Evolutionary conservation across 1,140 invertebrate genomes (phyloP), one percentile per base, ranked within the genome.

Genomic region (Copidosoma floridanum): DNA sequence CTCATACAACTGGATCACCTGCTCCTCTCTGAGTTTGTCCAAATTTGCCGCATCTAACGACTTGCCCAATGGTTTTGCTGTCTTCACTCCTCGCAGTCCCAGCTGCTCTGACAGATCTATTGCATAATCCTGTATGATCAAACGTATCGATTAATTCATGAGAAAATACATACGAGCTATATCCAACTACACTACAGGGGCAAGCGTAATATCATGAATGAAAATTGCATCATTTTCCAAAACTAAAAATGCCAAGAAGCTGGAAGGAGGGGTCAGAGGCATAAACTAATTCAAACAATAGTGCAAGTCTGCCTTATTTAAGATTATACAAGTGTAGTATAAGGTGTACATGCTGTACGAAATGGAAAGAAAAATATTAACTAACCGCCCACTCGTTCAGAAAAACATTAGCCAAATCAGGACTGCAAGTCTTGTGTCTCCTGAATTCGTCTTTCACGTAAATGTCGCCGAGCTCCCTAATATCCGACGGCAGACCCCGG

Each of bases 391-490:
- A 97, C 82, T 94, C 93, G 26, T 84, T 85, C 75, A 96, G 85
- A 74, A 97, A 97, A 59, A 89, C 80, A 23, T 82, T 74, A 11
- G 90, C 84, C 75, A 93, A 89, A 47, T 83, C 77, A 11, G 81
- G 76, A 54, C 83, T 85, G 63, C 89, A 93, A n/a, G 82, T 85
- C 74, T 94, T 92, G 72, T 97, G 93, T 47, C 89, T 79, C 67
- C 86, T 86, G 76, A 97, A 97, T 78, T 97, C 94, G 67, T 94
- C 92, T 68, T 86, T 86, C 0, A 90, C 90, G 78, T 97, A 97
- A 73, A 85, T 84, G 69, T 93, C 88, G 11, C 91, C 91, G n/a
- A 93, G 61, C n/a, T 83, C 69, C 61, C 87, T 83, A 46, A 95
- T 75, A 71, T 92, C 90, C 5, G 77, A 58, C 0, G 94, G 93